These are phyloP conservation scores for Acrobasis consociella DNA, from an alignment of 2,888 invertebrate genomes.

Conservation along the genomic window DNA sequence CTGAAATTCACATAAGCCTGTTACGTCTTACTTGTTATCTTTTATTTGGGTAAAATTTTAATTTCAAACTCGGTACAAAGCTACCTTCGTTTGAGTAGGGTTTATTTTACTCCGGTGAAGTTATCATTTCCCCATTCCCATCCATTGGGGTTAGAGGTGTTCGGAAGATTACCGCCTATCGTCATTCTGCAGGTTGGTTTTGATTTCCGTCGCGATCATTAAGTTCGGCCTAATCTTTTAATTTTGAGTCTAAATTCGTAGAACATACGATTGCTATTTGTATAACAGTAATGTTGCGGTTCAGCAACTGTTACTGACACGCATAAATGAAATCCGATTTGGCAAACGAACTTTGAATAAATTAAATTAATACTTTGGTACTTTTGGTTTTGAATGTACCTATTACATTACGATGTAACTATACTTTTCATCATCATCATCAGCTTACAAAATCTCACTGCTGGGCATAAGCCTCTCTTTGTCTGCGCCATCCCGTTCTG, in stretches of 20 bases:
- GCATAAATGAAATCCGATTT: slow-evolving; percentile 49
- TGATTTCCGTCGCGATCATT: slow-evolving; percentile 31
- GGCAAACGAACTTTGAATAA: slow-evolving; percentile 37
- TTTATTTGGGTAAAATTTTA: no score
- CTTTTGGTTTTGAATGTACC: slow-evolving; percentile 20
- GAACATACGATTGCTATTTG: slow-evolving; percentile 43
- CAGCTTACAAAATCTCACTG: no score
- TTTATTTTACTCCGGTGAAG: background rate
- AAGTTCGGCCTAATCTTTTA: slow-evolving; percentile 35
- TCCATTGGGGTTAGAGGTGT: slow-evolving; percentile 24
- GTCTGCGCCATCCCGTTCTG: no score
- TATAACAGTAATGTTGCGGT: slow-evolving; percentile 42
- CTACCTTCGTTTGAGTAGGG: no score
- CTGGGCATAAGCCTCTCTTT: no score
- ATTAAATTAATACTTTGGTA: slow-evolving; percentile 33
- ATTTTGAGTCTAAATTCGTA: slow-evolving; percentile 41
- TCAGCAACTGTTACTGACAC: slow-evolving; percentile 52
- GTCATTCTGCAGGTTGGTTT: slow-evolving; percentile 28
- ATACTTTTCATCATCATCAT: no score
- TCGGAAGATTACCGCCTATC: slow-evolving; percentile 31
- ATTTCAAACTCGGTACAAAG: no score
- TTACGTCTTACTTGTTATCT: no score
- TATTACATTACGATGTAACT: no score
- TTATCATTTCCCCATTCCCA: slow-evolving; percentile 18
- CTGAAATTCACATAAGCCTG: no score